Conservation (phyloP, 2,888 invertebrate genomes). For the Tortrix viridana region DNA sequence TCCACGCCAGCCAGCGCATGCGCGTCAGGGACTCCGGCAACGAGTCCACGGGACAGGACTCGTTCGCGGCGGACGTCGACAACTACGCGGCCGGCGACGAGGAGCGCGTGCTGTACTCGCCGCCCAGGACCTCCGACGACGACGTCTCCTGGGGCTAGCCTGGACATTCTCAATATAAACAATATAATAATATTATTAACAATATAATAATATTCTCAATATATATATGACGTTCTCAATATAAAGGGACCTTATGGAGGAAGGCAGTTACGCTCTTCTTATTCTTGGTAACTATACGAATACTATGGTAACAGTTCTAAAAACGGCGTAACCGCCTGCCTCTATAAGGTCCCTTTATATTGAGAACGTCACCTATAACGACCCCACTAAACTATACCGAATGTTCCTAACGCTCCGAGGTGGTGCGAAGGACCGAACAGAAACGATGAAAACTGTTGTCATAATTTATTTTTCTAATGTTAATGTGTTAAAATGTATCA, state of each 20-base stretch:
- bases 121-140: conserved; percentile 60
- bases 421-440: neutral
- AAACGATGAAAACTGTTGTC: conserved; percentile 59
- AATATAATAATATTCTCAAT: too few species aligned
- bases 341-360: too few species aligned
- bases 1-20: conserved; percentile 42
- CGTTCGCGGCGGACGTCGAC: conserved; percentile 67
- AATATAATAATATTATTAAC: too few species aligned
- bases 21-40: conserved; percentile 44
- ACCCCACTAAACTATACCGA: too few species aligned
- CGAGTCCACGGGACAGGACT: conserved; percentile 51
- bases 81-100: conserved; percentile 60
- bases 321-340: too few species aligned
- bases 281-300: too few species aligned
- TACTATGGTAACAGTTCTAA: too few species aligned
- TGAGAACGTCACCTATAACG: too few species aligned
- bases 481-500: conserved; percentile 62
- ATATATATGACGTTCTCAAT: too few species aligned
- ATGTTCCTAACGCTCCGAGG: too few species aligned
- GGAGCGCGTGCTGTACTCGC: conserved; percentile 53
- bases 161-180: conserved; percentile 43
- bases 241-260: too few species aligned
- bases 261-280: too few species aligned
- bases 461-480: conserved; percentile 72
- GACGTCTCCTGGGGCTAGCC: conserved; percentile 71